Evolutionary conservation across 2,888 invertebrate genomes (phyloP).

Genomic region (Sepiola atlantica): DNA sequence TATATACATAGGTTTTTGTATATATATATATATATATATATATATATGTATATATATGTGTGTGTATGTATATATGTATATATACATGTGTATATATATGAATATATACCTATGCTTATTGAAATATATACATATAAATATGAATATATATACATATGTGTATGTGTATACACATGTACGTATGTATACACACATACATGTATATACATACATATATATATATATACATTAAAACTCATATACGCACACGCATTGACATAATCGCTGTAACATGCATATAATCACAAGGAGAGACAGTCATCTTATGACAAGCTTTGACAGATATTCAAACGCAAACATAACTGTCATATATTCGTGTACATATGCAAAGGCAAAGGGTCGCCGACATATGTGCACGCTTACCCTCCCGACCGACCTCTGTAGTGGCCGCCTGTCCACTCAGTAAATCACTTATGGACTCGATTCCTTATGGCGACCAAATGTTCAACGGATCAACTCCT

Average conservation of each 20-base stretch:
- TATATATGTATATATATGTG: too few relatives aligned
- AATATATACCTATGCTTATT: not conserved
- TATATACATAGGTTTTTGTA: too few relatives aligned
- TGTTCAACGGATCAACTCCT: conserved; percentile 3
- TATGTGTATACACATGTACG: not conserved
- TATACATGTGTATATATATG: not conserved
- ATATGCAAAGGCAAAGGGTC: not conserved
- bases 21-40: too few relatives aligned
- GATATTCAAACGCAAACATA: not conserved
- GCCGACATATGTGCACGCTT: not conserved
- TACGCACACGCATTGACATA: not conserved
- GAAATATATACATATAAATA: not conserved
- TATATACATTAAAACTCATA: not conserved
- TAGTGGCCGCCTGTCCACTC: conserved; percentile 18
- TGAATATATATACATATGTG: not conserved
- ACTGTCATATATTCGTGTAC: not conserved
- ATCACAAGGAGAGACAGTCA: not conserved
- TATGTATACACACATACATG: not conserved
- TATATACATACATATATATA: not conserved
- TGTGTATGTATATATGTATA: not conserved
- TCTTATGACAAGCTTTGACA: not conserved
- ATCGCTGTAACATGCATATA: not conserved
- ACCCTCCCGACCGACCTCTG: not conserved
- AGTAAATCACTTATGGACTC: not conserved
- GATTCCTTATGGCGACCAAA: conserved; percentile 1